These are phyloP conservation scores for Conistra vaccinii DNA, from an alignment of 2,888 invertebrate genomes.

Conservation along the genomic window DNA sequence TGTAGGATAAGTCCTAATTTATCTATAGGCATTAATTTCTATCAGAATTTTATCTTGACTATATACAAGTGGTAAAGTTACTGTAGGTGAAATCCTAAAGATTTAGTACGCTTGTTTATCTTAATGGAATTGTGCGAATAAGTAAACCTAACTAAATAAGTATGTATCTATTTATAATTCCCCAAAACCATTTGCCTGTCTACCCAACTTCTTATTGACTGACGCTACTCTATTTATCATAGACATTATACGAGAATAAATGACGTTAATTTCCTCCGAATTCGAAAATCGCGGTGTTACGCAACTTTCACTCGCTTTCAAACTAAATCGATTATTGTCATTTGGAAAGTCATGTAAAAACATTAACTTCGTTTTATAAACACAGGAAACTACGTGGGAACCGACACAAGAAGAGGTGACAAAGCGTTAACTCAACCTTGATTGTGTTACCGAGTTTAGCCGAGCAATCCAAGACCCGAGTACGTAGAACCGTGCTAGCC, in stretches of 20 bases:
- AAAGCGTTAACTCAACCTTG: conserved; percentile 62
- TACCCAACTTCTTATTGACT: conserved; percentile 32
- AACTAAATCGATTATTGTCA: conserved; percentile 76
- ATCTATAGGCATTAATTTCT: too few relatives aligned
- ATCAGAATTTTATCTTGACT: neutral
- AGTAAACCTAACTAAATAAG: neutral
- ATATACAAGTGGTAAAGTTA: neutral
- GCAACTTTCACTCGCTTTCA: conserved; percentile 74
- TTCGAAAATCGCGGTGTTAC: conserved; percentile 49
- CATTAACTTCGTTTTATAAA: conserved; percentile 72
- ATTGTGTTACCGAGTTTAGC: conserved; percentile 68
- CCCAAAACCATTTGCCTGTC: conserved; percentile 8
- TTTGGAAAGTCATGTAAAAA: conserved; percentile 80
- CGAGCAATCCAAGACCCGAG: conserved; percentile 56
- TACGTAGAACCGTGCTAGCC: conserved; percentile 49
- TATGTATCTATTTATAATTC: neutral
- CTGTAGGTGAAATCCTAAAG: too few relatives aligned
- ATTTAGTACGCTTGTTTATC: too few relatives aligned
- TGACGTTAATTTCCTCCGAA: conserved; percentile 60
- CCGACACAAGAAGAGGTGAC: conserved; percentile 65
- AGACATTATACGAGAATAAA: conserved; percentile 48
- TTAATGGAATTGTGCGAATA: neutral
- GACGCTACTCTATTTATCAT: conserved; percentile 54
- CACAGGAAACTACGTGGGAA: conserved; percentile 80
- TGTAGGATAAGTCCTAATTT: too few relatives aligned